phyloP scores from a whole-genome alignment of 2,797 vertebrate species.

The Tapera naevia region DNA sequence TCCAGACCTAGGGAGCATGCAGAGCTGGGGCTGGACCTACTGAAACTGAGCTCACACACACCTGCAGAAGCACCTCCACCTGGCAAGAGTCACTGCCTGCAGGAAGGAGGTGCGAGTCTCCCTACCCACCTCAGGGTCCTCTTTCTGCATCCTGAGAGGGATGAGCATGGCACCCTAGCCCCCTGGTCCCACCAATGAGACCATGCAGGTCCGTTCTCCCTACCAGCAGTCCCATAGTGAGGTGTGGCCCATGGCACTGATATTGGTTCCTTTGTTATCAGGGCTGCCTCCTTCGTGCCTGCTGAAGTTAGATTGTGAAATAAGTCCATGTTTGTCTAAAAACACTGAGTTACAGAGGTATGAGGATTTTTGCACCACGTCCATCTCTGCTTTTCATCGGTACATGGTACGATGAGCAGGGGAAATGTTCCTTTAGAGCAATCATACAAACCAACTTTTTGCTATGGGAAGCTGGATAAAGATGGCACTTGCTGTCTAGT shows the following conservation, averaged over 20 bases:
- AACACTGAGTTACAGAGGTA: background rate
- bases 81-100: background rate
- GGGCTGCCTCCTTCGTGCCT: background rate
- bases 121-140: background rate
- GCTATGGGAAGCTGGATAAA: background rate
- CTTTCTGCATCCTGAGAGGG: background rate
- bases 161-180: background rate
- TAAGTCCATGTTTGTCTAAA: background rate
- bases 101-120: background rate
- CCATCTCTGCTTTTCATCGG: background rate
- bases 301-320: background rate
- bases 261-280: background rate
- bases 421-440: background rate
- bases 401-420: background rate
- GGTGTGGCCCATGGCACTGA: background rate
- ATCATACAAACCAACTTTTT: background rate
- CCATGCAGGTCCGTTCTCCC: accelerated
- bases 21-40: background rate
- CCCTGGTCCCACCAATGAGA: background rate
- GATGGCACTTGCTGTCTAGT: background rate
- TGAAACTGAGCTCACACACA: background rate
- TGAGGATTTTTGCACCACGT: background rate
- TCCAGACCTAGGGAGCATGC: background rate
- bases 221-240: background rate
- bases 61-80: background rate